Evolutionary conservation across 2,113 vertebrate genomes (phyloP).

Genomic region (Taurulus bubalis): DNA sequence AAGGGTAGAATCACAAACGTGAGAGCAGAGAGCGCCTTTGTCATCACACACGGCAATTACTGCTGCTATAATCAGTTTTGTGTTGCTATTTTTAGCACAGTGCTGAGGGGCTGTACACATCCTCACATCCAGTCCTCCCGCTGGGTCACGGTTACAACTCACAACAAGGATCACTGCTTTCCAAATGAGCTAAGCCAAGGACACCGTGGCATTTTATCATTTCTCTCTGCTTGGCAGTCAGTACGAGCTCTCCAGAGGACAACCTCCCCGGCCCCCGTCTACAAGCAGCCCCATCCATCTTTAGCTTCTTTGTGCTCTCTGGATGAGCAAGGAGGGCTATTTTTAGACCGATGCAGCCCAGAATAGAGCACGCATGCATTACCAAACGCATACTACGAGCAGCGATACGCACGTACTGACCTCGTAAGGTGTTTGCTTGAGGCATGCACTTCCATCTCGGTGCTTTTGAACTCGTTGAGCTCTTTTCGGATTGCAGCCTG

Average conservation of each 20-base stretch:
- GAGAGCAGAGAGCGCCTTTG: conserved; percentile 53
- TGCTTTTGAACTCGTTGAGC: conserved; percentile 99
- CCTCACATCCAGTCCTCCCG: conserved; percentile 12
- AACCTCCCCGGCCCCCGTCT: conserved; percentile 25
- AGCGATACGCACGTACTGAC: conserved; percentile 79
- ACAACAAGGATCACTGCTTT: conserved; percentile 24
- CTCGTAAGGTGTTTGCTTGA: conserved; percentile 99
- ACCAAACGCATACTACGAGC: not conserved
- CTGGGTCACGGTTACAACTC: conserved; percentile 61
- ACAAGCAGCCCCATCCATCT: conserved; percentile 70
- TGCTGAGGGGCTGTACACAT: not conserved
- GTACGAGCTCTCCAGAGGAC: conserved; percentile 45
- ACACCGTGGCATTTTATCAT: conserved; percentile 53
- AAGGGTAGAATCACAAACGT: not conserved
- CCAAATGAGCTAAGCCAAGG: conserved; percentile 59
- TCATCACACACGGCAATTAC: conserved; percentile 28
- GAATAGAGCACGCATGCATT: conserved; percentile 63
- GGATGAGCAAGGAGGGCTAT: conserved; percentile 63
- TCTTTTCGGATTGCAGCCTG: conserved; percentile 99
- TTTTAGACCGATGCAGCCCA: conserved; percentile 67
- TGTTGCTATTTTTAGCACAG: conserved; percentile 65
- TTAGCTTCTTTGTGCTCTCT: conserved; percentile 54
- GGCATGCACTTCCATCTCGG: conserved; percentile 98
- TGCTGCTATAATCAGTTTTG: conserved; percentile 55
- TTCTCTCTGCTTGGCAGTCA: conserved; percentile 21